Percentiles rank a stretch among this genome's conserved stretches.
Conservation (phyloP, 2,113 vertebrate genomes). For the Python bivittatus region DNA sequence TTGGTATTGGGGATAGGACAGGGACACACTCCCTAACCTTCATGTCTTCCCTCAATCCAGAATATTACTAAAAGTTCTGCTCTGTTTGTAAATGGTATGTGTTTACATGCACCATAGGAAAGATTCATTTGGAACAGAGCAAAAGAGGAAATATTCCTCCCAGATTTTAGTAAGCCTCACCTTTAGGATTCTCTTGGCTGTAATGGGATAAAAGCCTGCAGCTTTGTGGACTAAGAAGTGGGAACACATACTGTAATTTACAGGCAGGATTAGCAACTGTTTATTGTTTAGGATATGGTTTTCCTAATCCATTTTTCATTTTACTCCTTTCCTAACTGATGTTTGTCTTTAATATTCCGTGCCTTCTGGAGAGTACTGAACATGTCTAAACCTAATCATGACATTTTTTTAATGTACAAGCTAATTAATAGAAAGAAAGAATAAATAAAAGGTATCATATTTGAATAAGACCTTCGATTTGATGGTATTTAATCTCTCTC, state of each 20-base stretch:
- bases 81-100: not conserved
- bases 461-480: conserved; percentile 40
- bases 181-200: not conserved
- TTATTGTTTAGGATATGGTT: not conserved
- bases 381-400: not conserved
- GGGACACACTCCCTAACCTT: not conserved
- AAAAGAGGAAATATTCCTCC: not conserved
- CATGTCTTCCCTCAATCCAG: not conserved
- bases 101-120: not conserved
- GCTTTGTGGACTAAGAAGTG: not conserved
- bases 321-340: not conserved
- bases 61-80: not conserved
- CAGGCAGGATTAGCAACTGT: not conserved
- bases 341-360: not conserved
- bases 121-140: not conserved
- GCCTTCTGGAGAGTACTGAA: not conserved
- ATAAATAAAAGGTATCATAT: conserved; percentile 16
- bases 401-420: not conserved
- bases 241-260: not conserved
- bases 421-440: not conserved
- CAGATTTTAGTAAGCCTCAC: not conserved
- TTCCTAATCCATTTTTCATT: not conserved
- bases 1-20: not conserved
- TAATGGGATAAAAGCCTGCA: not conserved
- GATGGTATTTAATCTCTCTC: conserved; percentile 17